phyloP scores from a whole-genome alignment of 2,113 vertebrate species.

The Alethe diademata region DNA sequence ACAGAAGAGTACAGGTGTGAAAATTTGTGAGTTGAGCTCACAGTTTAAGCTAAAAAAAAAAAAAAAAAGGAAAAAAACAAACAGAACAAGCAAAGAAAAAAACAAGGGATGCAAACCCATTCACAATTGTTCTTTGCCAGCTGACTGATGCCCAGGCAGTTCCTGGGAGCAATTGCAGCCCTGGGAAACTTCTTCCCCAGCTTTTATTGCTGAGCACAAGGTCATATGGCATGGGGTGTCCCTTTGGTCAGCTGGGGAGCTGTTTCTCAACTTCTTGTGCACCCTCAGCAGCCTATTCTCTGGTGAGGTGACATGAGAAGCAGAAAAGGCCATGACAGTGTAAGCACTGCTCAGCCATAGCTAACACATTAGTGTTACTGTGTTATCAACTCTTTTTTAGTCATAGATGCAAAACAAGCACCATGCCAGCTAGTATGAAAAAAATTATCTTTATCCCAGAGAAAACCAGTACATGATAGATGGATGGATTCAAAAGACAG shows the following conservation, averaged over 20 bases:
- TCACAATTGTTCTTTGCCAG: neutral
- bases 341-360: neutral
- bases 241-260: neutral
- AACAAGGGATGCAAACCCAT: neutral
- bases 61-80: rapidly evolving
- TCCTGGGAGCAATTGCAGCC: neutral
- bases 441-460: neutral
- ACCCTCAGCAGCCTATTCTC: neutral
- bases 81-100: neutral
- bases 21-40: neutral
- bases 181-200: neutral
- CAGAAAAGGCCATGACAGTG: neutral
- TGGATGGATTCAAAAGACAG: neutral
- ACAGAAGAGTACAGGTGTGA: neutral
- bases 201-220: neutral
- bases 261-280: neutral
- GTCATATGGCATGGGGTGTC: too few species aligned
- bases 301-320: neutral
- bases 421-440: neutral
- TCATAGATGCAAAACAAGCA: neutral
- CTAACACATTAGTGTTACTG: rapidly evolving
- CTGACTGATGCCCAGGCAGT: rapidly evolving
- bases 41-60: neutral
- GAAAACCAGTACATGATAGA: neutral
- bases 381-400: neutral